A percentile compares a stretch with the other conserved stretches of the same genome.
Conservation (phyloP, 2,797 vertebrate species). For the Enteromius viviparus region DNA sequence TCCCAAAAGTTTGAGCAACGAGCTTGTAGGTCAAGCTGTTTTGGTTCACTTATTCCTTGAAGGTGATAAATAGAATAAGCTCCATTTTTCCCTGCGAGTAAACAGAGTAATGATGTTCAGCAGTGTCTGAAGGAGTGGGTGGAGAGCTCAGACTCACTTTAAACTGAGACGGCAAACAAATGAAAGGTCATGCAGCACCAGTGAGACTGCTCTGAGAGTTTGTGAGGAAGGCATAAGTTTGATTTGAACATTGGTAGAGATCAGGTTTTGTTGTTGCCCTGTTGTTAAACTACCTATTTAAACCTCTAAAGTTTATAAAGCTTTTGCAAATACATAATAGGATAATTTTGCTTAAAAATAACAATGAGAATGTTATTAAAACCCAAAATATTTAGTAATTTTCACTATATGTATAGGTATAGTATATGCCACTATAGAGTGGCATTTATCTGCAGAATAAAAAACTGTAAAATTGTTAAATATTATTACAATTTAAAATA, state of each 20-base stretch:
- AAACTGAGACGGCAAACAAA: neutral
- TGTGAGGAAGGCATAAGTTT: neutral
- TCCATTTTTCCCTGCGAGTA: neutral
- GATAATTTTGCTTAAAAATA: neutral
- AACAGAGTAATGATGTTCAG: slow-evolving; percentile 18
- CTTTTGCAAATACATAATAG: neutral
- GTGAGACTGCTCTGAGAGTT: neutral
- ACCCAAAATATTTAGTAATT: neutral
- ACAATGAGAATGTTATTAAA: neutral
- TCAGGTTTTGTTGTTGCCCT: neutral
- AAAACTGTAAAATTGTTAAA: neutral
- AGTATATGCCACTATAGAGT: neutral
- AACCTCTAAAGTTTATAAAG: neutral
- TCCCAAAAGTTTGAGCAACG: slow-evolving; percentile 60
- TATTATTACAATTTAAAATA: neutral
- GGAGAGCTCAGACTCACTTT: neutral
- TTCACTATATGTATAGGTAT: no score
- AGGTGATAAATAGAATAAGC: slow-evolving; percentile 35
- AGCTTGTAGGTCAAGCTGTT: slow-evolving; percentile 27
- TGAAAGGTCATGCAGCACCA: neutral
- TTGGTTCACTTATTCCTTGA: slow-evolving; percentile 40
- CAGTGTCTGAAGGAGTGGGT: neutral
- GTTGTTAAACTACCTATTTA: no score
- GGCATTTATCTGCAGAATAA: neutral
- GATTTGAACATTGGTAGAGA: neutral